Base-by-base conservation (phyloP, 1,140 invertebrate genomes). In the Tetramorium parvispinum region DNA sequence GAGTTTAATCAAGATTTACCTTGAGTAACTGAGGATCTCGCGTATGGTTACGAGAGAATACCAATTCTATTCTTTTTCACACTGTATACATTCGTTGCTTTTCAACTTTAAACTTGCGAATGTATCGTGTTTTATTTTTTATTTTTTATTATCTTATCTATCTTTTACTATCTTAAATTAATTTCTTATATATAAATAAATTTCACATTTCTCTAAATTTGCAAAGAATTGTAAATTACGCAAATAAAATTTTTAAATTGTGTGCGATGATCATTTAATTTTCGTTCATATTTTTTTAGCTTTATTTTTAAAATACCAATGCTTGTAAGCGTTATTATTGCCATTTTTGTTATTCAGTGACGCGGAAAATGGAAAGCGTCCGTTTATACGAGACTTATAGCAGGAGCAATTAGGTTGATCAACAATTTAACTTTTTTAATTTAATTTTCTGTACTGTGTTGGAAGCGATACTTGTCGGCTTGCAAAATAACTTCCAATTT, bases 1-100 rank as follows among this genome's bases (percentile, higher is more conserved):
- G 46, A 81, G 75, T 87, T 90, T 89, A 90, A 90, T 90, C 88
- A 89, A 87, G 85, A 90, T 89, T 87, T 85, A 87, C 46, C 63
- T 13, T 16, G 16, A 85, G 66, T 32, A 83, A 86, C 68, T n/a
- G 18, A 32, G 4, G 53, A 73, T 53, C 63, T 40, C 37, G 24
- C 51, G 27, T 61, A 18, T 43, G 43, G 53, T 11, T 53, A 51
- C 59, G 27, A 63, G n/a, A 75, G 21, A 43, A 24, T 51, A 43
- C 18, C 27, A 5, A 43, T 32, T 65, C 37, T 3, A 18, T 24
- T 85, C 13, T n/a, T 55, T 65, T 43, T 65, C 46, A 49, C 32
- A 5, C 61, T 70, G 53, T 43, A 13, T 21, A 13, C 5, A 66
- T 18, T 83, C 18, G 11, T 37, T 59, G 24, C 21, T 27, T 21